Percentiles rank a stretch among this genome's conserved stretches.
These are phyloP conservation scores for Mimachlamys varia DNA, from an alignment of 2,888 invertebrate species.

Conservation along the genomic window DNA sequence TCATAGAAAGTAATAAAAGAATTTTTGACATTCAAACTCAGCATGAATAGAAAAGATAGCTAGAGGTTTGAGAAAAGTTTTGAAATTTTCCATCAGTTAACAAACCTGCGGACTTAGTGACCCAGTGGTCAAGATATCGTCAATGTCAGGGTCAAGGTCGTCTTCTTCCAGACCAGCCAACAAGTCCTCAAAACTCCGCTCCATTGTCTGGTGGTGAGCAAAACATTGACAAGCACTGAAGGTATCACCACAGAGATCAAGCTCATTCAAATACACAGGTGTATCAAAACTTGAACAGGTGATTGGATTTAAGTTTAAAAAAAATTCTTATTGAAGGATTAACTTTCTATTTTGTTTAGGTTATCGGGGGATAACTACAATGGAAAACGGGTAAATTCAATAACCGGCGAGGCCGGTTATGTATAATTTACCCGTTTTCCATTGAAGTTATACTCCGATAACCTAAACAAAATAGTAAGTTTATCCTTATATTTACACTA, in stretches of 20 bases:
- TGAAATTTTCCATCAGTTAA: background rate
- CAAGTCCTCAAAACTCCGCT: constrained; percentile 54
- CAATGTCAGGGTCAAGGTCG: constrained; percentile 52
- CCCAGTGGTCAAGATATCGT: constrained; percentile 49
- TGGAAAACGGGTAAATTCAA: too few species aligned
- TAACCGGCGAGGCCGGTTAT: too few species aligned
- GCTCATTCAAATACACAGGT: background rate
- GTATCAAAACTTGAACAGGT: background rate
- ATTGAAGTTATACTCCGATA: too few species aligned
- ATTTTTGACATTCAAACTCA: background rate
- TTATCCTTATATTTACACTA: too few species aligned
- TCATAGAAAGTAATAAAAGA: background rate
- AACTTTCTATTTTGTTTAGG: too few species aligned
- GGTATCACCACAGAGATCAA: background rate
- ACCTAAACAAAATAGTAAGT: too few species aligned
- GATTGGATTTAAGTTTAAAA: background rate
- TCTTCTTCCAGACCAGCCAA: constrained; percentile 48
- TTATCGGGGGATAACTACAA: too few species aligned
- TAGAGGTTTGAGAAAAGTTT: background rate
- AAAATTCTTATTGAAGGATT: too few species aligned
- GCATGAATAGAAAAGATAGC: background rate
- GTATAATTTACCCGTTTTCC: too few species aligned
- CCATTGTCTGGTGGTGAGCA: constrained; percentile 47
- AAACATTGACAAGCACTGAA: background rate
- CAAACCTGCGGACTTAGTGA: constrained; percentile 50